Evolutionary conservation across 2,113 vertebrate species (phyloP), one percentile per base, ranked within the genome.

Genomic region (Corythornis madagascariensis): DNA sequence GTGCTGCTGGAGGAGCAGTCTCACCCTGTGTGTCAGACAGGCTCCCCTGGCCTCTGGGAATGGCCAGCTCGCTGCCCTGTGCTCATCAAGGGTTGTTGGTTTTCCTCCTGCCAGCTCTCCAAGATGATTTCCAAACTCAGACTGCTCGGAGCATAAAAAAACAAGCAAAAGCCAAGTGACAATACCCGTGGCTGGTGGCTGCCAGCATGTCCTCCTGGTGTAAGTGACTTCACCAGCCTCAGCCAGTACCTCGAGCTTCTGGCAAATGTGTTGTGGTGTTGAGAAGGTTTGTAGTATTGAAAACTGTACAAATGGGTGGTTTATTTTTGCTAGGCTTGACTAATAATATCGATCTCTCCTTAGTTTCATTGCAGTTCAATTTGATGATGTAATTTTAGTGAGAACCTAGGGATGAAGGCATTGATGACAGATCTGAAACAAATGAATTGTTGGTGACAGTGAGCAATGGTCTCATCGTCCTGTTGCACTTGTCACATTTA

Each of bases 391-490:
- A 71, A 47, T 70, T 81, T 35, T 50, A 86, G 52, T 64, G 69
- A 74, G 83, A 61, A 74, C 42, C 8, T 20, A 48, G 11, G 40
- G n/a, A 22, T 8, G 17, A 71, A 71, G 85, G 48, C 55, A 19
- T 28, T 29, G 57, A 2, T 71, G 66, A 7, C 10, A 11, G 18
- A 10, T 84, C 61, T 84, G 22, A 71, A 9, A 8, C 42, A 29
- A 63, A n/a, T 4, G 31, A 22, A 18, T 50, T 53, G 13, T 6
- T n/a, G 80, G 50, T 4, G 15, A 6, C 45, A 14, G n/a, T 16
- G 53, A 72, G 57, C 59, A 8, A 0, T 11, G 48, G 31, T 72
- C 57, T 72, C 0, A 2, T 52, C 0, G 0, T 57, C 25, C 38
- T n/a, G 42, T 55, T 75, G 52, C 52, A 2, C n/a, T 43, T 73